Evolutionary conservation across 1,140 invertebrate species (phyloP), one percentile per base, ranked within the genome.

Genomic region (Lordiphosa mommai): DNA sequence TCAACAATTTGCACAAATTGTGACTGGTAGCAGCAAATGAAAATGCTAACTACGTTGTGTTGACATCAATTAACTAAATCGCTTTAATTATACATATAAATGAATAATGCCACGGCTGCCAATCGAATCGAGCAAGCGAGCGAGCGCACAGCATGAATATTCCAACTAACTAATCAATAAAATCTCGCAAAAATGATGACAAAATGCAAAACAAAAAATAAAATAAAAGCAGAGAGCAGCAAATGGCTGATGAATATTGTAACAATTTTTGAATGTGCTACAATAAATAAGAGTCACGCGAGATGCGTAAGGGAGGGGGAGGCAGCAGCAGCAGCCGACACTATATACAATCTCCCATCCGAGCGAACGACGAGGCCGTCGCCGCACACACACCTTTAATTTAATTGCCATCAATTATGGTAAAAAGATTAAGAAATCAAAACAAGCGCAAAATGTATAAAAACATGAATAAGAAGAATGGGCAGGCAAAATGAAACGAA

Each of bases 381-480:
- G 68, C 49, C 73, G 74, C 77, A 59, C 77, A 84, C 79, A 84
- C 77, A 84, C 77, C 77, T 84, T 84, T 77, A 65, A 70, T 84
- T 84, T 84, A 84, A 84, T 84, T 84, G 77, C 72, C 77, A 84
- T 84, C 77, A 84, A 84, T 84, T 84, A 84, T 84, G 77, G 77
- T 84, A 77, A 84, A 86, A 86, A 80, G 82, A 80, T 86, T 72
- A 86, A 72, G 80, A 76, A 82, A 86, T 82, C 70, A 86, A 86
- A 80, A 86, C 67, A 86, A 70, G 67, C 74, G 55, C 50, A 85
- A 77, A 79, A 70, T 53, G 60, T 70, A 64, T 37, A 69, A 59
- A 51, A 85, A 80, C 50, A 69, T 66, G 55, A 76, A 86, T 76
- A 68, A 68, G 66, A 61, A 55, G 76, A 80, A 84, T 72, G 71